Evolutionary conservation across 2,113 vertebrate species (phyloP).

Genomic region (Turdus rufiventris): DNA sequence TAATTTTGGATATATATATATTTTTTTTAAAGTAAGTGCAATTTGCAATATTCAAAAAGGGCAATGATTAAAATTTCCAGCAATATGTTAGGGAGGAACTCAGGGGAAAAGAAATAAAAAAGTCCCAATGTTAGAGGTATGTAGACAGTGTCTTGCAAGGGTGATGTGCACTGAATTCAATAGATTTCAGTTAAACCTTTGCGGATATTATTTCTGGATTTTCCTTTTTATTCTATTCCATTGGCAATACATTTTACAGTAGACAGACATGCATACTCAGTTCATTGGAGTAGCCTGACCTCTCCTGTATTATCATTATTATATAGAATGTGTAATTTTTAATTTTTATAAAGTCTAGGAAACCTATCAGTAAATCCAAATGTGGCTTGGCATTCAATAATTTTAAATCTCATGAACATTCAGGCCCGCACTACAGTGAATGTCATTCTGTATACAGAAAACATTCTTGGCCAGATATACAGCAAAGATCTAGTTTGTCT

Average conservation of each 20-base stretch:
- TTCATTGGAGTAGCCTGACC: background rate
- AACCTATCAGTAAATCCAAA: background rate
- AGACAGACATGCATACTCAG: background rate
- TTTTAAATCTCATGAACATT: background rate
- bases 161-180: background rate
- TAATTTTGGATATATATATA: background rate
- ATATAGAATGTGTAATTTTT: background rate
- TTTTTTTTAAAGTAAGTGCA: background rate
- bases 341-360: background rate
- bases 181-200: background rate
- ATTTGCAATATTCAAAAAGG: background rate
- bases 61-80: background rate
- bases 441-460: background rate
- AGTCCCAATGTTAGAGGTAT: background rate
- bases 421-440: background rate
- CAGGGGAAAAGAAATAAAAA: background rate
- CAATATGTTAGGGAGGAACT: background rate
- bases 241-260: background rate
- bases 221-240: background rate
- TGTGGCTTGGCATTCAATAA: background rate
- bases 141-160: background rate
- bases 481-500: background rate
- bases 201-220: background rate
- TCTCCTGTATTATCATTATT: background rate
- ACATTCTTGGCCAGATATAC: background rate